These are phyloP conservation scores for Anorthoa munda DNA, from an alignment of 2,888 invertebrate genomes.

Conservation along the genomic window DNA sequence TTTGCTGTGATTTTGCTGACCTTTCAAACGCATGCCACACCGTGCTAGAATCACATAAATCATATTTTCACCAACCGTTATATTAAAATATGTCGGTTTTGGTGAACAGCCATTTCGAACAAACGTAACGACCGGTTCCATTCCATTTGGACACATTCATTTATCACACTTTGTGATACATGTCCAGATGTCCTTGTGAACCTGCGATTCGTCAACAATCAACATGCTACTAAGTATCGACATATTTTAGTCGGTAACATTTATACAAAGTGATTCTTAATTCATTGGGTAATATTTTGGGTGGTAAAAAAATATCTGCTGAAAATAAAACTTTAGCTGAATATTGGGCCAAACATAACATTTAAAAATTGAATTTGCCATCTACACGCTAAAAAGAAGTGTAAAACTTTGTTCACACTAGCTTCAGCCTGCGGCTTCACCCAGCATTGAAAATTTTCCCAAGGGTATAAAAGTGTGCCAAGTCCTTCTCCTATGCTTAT, in stretches of 20 bases:
- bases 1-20: not conserved
- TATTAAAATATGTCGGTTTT: not conserved
- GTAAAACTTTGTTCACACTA: too few species aligned
- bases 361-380: too few species aligned
- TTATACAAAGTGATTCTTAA: not conserved
- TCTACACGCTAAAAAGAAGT: too few species aligned
- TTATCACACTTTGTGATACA: constrained; percentile 41
- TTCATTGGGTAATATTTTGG: not conserved
- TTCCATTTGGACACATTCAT: constrained; percentile 38
- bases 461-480: too few species aligned
- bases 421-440: too few species aligned
- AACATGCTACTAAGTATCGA: constrained; percentile 27
- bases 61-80: not conserved
- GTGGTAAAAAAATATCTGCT: too few species aligned
- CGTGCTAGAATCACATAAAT: not conserved
- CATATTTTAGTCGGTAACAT: not conserved
- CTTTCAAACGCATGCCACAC: too few species aligned
- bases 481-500: too few species aligned
- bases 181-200: constrained; percentile 25
- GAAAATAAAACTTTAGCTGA: too few species aligned
- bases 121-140: constrained; percentile 9
- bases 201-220: constrained; percentile 16
- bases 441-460: too few species aligned
- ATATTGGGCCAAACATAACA: too few species aligned
- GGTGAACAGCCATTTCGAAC: not conserved